Evolutionary conservation across 2,888 invertebrate species (phyloP), one percentile per base, ranked within the genome.

Genomic region (Drosophila pullipes): DNA sequence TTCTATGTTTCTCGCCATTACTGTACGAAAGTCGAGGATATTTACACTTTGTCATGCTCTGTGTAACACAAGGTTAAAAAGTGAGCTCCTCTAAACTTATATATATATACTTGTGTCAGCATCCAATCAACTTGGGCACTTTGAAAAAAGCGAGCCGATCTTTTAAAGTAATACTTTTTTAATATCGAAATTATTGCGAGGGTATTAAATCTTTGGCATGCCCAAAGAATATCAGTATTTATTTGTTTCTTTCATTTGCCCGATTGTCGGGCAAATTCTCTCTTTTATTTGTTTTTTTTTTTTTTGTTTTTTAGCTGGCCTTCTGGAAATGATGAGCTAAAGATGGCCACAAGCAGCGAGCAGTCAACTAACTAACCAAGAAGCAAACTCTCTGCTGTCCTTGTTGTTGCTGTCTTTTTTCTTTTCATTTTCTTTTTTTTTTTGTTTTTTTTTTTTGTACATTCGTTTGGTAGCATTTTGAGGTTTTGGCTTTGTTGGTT

Each of bases 401-500:
- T 73, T 52, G 65, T 52, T 73, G 33, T 49, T 52, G 50, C 13
- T 37, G 59, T 54, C 44, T 41, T 50, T 66, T 57, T 41, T 58
- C 41, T 44, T 13, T 33, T 3, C 10, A 0, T 11, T 4, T 11
- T 33, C 11, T 33, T 4, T 2, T 16, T 3, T 18, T 37, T 35
- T 5, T 37, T 6, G 16, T 37, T 5, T 13, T 35, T 60, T 35
- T 62, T 35, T 78, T 57, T 64, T 75, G 70, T 73, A 47, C 60
- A 63, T 66, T 71, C 68, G 65, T 75, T 77, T 73, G 81, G 77
- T 75, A 73, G 68, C 69, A 74, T 72, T 79, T 78, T 74, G 67
- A 37, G 73, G 54, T 60, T 64, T 66, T 70, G 69, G 72, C 77
- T 80, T 83, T 84, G 82, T 81, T 81, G 82, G 79, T 73, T 65